phyloP scores from a whole-genome alignment of 64 coral and sea anemone species.

The Montipora sp. region DNA sequence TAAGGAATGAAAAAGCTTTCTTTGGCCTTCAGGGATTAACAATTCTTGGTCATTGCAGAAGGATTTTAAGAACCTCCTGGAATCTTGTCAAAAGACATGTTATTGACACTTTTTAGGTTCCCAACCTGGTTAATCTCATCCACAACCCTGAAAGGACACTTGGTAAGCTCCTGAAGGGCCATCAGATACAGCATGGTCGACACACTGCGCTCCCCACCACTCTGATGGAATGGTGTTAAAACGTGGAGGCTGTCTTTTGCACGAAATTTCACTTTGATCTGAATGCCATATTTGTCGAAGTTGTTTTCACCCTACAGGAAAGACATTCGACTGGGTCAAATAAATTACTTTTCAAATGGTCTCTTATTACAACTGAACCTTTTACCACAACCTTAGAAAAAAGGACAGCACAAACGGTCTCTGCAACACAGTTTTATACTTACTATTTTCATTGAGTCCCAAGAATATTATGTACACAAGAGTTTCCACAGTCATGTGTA shows the following conservation, averaged over 20 bases:
- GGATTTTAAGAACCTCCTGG: too few relatives aligned
- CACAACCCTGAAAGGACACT: slow-evolving; percentile 94
- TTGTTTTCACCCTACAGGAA: slow-evolving; percentile 81
- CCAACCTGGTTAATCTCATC: slow-evolving; percentile 99
- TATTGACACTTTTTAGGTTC: background rate
- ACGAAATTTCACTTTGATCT: slow-evolving; percentile 98
- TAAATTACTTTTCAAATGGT: background rate
- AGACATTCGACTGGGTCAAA: background rate
- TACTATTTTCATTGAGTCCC: too few relatives aligned
- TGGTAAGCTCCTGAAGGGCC: slow-evolving; percentile 94
- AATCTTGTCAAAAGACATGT: background rate
- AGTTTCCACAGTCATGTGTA: too few relatives aligned
- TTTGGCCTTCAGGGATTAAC: too few relatives aligned
- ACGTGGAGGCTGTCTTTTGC: slow-evolving; percentile 96
- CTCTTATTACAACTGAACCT: too few relatives aligned
- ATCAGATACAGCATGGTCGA: slow-evolving; percentile 97
- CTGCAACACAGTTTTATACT: too few relatives aligned
- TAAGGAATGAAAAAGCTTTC: too few relatives aligned
- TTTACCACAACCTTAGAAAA: too few relatives aligned
- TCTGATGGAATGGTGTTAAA: slow-evolving; percentile 92
- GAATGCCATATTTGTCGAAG: slow-evolving; percentile 95
- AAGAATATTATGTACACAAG: too few relatives aligned
- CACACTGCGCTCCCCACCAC: slow-evolving; percentile 94
- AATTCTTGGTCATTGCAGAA: too few relatives aligned
- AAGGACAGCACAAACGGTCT: too few relatives aligned